Conservation (phyloP, 2,888 invertebrate genomes). For the Spatulosminthurus flaviceps region DNA sequence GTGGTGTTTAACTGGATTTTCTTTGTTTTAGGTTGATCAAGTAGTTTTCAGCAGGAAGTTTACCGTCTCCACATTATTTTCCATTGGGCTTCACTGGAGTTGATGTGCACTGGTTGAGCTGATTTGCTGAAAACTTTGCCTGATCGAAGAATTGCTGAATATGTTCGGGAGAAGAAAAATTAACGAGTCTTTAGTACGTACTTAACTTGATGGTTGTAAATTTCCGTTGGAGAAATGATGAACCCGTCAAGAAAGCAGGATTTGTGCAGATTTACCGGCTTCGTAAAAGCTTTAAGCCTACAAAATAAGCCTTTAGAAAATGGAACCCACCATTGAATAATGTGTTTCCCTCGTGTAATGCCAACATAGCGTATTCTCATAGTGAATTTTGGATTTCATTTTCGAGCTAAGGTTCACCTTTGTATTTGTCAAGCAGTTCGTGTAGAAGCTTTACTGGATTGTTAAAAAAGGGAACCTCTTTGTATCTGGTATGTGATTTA, state of each 20-base stretch:
- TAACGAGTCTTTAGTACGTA: slow-evolving; percentile 8
- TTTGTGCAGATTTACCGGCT: not conserved
- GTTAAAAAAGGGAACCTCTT: no score
- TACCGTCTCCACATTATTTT: no score
- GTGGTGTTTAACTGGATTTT: no score
- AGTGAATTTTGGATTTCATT: not conserved
- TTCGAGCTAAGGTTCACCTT: not conserved
- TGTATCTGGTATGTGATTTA: no score
- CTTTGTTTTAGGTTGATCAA: no score
- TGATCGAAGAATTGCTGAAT: not conserved
- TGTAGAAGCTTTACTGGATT: no score
- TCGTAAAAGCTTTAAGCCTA: not conserved
- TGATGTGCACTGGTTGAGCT: no score
- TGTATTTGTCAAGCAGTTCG: not conserved
- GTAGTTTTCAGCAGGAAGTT: no score
- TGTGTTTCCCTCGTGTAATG: not conserved
- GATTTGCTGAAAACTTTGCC: not conserved
- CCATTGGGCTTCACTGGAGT: no score
- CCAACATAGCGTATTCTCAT: slow-evolving; percentile 1
- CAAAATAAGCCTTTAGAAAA: not conserved
- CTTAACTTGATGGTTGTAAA: not conserved
- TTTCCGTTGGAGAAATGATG: not conserved
- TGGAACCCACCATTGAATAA: not conserved
- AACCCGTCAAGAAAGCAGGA: not conserved
- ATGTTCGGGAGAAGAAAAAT: slow-evolving; percentile 2